Base-by-base conservation (phyloP, 2,888 invertebrate genomes). In the Eledone cirrhosa region DNA sequence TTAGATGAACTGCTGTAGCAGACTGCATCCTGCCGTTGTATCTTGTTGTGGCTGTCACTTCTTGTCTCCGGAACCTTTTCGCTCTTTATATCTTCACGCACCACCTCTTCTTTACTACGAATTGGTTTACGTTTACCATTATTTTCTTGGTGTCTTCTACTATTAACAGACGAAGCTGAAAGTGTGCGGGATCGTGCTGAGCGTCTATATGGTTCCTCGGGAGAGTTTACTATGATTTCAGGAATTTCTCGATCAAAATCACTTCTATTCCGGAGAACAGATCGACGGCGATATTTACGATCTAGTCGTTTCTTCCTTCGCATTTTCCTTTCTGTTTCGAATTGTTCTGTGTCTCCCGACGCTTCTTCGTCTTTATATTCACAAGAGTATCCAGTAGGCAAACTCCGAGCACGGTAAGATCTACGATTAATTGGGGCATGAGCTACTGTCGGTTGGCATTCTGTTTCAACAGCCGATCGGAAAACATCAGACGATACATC, bases 1-100 rank as follows among this genome's bases (percentile, higher is more conserved):
- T 75, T 77, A 14, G 85, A 84, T 11, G 86, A 86, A 77, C 84
- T 84, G 77, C 86, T 86, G 67, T 80, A 80, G 59, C 81, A 84
- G 7, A 80, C 59, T 8, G 82, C 84, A 59, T 82, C 78, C 69
- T 84, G 83, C 19, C 84, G 78, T 75, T 79, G 75, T n/a, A 81
- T 80, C 63, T 77, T 78, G 77, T 19, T 77, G 31, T 74, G 48
- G 76, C 47, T 76, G 27, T 47, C 47, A 16, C 47, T 76, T 29
- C 48, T 48, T 2, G 47, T 41, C 22, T 47, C 47, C 2, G 76
- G n/a, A 11, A 47, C 22, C 0, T 31, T 29, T 16, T 19, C 11
- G 22, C 24, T 76, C 48, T 48, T 47, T 0, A 27, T 22, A 22
- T 47, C 48, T 1, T 29, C 41, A 7, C 48, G 24, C 24, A 22